Conservation (phyloP, 1,140 invertebrate species). For the Micrasema minimum region DNA sequence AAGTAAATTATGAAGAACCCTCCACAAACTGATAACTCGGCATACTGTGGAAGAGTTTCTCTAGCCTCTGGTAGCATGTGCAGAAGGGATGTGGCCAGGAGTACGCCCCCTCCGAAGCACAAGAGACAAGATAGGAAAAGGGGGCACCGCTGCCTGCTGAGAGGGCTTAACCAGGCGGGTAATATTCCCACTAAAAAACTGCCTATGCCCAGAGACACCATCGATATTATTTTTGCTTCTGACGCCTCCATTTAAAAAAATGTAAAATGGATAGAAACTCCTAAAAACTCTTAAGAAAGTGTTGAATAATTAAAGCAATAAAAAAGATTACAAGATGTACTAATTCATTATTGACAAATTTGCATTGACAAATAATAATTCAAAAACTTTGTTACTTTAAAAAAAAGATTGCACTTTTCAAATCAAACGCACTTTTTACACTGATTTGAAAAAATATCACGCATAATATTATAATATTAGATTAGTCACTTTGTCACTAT, state of each 20-base stretch:
- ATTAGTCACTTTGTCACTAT: too few species aligned
- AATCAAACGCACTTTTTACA: too few species aligned
- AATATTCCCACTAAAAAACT: conserved; percentile 76
- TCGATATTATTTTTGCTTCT: conserved; percentile 75
- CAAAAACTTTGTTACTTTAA: too few species aligned
- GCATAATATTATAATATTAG: too few species aligned
- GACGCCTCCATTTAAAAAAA: conserved; percentile 63
- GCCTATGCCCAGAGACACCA: conserved; percentile 74
- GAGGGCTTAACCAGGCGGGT: conserved; percentile 70
- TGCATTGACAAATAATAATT: too few species aligned
- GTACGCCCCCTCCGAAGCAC: conserved; percentile 87
- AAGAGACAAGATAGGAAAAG: conserved; percentile 73
- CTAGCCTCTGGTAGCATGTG: conserved; percentile 87
- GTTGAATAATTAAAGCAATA: neutral
- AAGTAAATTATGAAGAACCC: conserved; percentile 86
- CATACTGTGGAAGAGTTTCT: conserved; percentile 66
- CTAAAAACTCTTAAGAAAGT: neutral
- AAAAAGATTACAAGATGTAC: too few species aligned
- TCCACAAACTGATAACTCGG: conserved; percentile 77
- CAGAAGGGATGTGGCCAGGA: conserved; percentile 82
- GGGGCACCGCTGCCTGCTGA: conserved; percentile 67
- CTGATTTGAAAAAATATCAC: too few species aligned
- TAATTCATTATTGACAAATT: too few species aligned
- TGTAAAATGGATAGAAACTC: too few species aligned
- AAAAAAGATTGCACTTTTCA: too few species aligned